A percentile compares a stretch with the other conserved stretches of the same genome.
Evolutionary conservation across 2,797 vertebrate species (phyloP).

Genomic region (Chelon labrosus): DNA sequence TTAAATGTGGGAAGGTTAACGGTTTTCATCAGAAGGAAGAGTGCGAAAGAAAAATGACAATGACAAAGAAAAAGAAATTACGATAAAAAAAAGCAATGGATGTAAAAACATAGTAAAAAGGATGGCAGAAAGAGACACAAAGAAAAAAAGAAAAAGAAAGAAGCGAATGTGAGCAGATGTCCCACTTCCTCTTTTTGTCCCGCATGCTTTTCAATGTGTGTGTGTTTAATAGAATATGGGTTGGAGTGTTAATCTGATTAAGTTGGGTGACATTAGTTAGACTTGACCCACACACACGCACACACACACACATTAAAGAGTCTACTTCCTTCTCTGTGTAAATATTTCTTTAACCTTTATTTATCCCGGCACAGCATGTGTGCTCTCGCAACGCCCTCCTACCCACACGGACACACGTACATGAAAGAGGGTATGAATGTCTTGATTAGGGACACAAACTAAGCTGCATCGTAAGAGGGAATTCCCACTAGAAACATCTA

Average conservation of each 20-base stretch:
- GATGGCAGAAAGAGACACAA: too few relatives aligned
- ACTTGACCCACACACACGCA: background rate
- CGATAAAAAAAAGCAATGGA: background rate
- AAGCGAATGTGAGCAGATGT: constrained; percentile 16
- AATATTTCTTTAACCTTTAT: constrained; percentile 30
- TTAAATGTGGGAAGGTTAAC: background rate
- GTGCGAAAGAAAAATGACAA: too few relatives aligned
- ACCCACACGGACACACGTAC: background rate
- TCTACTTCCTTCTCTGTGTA: constrained; percentile 20
- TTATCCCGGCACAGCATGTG: background rate
- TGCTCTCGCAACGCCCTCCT: background rate
- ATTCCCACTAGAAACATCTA: background rate
- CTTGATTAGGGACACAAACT: background rate
- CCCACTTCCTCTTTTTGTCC: constrained; percentile 48
- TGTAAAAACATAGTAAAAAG: background rate
- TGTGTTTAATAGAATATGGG: constrained; percentile 28
- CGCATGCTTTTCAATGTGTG: constrained; percentile 3
- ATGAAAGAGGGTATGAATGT: background rate
- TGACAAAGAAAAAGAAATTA: background rate
- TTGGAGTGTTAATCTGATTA: constrained; percentile 45
- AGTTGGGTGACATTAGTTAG: constrained; percentile 38
- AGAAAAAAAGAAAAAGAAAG: background rate
- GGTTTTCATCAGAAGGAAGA: background rate
- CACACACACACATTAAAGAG: background rate
- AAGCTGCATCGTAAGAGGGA: background rate